These are phyloP conservation scores for Odontocerum albicorne DNA, from an alignment of 2,888 invertebrate genomes.

Conservation along the genomic window DNA sequence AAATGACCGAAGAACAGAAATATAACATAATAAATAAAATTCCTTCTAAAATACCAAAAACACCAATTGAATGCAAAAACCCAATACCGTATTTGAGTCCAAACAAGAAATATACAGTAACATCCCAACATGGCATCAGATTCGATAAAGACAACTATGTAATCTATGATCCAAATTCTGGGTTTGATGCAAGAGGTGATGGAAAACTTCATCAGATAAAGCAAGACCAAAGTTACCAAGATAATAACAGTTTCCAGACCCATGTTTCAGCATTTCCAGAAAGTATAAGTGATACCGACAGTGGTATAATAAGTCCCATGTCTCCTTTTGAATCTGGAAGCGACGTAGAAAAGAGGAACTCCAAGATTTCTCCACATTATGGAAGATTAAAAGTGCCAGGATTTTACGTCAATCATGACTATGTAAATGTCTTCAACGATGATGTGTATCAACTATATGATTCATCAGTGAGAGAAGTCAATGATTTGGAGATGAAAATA, in stretches of 20 bases:
- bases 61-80: conserved; percentile 54
- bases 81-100: conserved; percentile 55
- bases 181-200: conserved; percentile 49
- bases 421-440: conserved; percentile 14
- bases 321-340: conserved; percentile 55
- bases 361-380: conserved; percentile 22
- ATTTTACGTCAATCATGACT: conserved; percentile 6
- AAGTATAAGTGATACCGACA: conserved; percentile 64
- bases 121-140: conserved; percentile 55
- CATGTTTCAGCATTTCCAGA: too few relatives aligned
- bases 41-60: conserved; percentile 57
- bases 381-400: conserved; percentile 16
- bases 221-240: conserved; percentile 31
- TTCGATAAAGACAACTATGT: conserved; percentile 59
- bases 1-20: conserved; percentile 49
- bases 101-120: conserved; percentile 58
- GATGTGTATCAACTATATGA: not conserved
- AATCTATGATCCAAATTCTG: conserved; percentile 54
- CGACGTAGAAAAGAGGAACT: conserved; percentile 21
- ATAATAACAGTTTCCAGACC: not conserved
- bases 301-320: conserved; percentile 65
- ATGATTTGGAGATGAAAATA: conserved; percentile 3
- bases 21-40: conserved; percentile 50
- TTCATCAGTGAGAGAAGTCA: not conserved
- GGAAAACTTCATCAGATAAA: not conserved